Percentiles rank a stretch among this genome's conserved stretches.
phyloP scores from a whole-genome alignment of 2,113 vertebrate genomes.

The Megatriorchis doriae region DNA sequence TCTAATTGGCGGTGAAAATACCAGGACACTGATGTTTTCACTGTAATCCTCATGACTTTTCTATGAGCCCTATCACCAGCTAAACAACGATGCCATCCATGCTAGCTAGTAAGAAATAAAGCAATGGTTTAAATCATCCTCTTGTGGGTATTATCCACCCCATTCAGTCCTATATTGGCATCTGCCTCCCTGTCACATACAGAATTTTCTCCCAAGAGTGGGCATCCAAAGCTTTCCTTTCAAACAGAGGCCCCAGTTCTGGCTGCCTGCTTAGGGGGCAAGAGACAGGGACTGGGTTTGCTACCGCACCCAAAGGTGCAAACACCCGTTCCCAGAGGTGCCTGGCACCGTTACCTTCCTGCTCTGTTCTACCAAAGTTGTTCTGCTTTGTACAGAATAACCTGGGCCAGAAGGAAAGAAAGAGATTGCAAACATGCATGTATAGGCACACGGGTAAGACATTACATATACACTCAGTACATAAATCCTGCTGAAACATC shows the following conservation, averaged over 20 bases:
- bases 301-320: not conserved
- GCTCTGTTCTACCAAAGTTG: not conserved
- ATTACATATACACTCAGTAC: not conserved
- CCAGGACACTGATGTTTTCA: not conserved
- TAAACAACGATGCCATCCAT: not conserved
- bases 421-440: not conserved
- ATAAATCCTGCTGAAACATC: not conserved
- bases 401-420: not conserved
- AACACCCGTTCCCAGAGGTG: not conserved
- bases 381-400: not conserved
- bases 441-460: fast-evolving
- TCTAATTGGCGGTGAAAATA: not conserved
- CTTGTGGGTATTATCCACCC: not conserved
- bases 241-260: not conserved
- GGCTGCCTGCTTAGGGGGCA: not conserved
- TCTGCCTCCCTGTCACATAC: not conserved
- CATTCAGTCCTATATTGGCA: not conserved
- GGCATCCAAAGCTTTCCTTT: not conserved
- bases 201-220: not conserved
- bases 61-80: not conserved
- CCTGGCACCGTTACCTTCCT: not conserved
- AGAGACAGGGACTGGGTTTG: not conserved
- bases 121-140: not conserved
- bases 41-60: not conserved
- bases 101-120: not conserved